Evolutionary conservation across 2,797 vertebrate genomes (phyloP).

Genomic region (Xiphorhynchus erythropygius): DNA sequence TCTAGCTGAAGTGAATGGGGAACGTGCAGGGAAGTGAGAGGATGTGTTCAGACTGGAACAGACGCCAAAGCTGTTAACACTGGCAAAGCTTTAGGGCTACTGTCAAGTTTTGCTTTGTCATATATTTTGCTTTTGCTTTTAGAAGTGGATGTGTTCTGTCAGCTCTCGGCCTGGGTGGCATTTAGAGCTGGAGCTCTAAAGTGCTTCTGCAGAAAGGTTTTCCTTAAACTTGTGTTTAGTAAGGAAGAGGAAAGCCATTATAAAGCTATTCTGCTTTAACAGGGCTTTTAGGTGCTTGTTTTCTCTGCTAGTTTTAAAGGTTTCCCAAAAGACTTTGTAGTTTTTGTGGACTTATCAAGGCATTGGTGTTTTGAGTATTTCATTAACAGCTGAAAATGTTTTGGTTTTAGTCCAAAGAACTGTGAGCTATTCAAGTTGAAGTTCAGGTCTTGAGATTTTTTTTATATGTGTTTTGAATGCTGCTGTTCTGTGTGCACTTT

Average conservation of each 20-base stretch:
- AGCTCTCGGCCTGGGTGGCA: not conserved
- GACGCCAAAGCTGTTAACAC: conserved; percentile 50
- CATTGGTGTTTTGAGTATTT: not conserved
- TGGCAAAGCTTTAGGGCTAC: conserved; percentile 30
- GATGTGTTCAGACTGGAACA: conserved; percentile 42
- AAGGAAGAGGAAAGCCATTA: not conserved
- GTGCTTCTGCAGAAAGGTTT: not conserved
- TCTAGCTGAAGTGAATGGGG: not conserved
- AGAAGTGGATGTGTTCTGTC: conserved; percentile 30
- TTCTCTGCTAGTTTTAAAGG: not conserved
- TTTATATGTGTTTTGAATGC: not conserved
- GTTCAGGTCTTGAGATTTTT: not conserved
- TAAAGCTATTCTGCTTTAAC: not conserved
- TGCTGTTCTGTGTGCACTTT: not conserved
- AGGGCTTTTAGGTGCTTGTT: not conserved
- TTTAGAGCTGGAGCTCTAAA: not conserved
- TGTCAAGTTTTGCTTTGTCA: conserved; percentile 45
- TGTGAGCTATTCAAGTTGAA: not conserved
- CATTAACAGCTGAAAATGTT: not conserved
- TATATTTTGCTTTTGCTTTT: conserved; percentile 27
- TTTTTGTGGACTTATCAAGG: not conserved
- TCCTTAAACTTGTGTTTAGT: not conserved
- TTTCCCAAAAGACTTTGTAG: not conserved
- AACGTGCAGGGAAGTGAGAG: not conserved
- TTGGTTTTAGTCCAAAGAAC: not conserved